Evolutionary conservation across 2,113 vertebrate species (phyloP).

Genomic region (Pelmatolapia mariae): DNA sequence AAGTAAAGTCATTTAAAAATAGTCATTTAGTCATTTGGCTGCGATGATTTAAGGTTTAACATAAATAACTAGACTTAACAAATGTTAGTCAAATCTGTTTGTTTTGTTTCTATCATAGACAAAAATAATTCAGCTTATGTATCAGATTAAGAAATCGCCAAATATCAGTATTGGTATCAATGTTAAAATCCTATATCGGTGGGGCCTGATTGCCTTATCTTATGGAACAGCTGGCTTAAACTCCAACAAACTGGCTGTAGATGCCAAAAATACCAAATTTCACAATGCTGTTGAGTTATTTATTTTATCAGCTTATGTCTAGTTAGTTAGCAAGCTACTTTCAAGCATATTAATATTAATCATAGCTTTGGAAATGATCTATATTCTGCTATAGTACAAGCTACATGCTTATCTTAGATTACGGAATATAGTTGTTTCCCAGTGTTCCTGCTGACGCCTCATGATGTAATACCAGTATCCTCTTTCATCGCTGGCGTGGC

Average conservation of each 20-base stretch:
- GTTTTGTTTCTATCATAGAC: not conserved
- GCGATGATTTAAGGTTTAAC: accelerated
- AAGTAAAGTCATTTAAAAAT: not conserved
- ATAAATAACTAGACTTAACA: not conserved
- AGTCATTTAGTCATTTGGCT: not conserved
- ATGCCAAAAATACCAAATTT: not conserved
- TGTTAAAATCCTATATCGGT: accelerated
- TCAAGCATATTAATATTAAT: not conserved
- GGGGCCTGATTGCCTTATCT: not conserved
- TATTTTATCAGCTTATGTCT: not conserved
- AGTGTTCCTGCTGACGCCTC: not conserved
- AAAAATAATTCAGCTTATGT: not conserved
- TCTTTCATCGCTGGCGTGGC: not conserved
- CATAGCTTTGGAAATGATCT: not conserved
- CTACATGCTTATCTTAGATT: not conserved
- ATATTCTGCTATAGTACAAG: not conserved
- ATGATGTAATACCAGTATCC: not conserved
- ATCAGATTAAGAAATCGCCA: accelerated
- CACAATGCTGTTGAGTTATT: not conserved
- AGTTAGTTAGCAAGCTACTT: not conserved
- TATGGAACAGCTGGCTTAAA: not conserved
- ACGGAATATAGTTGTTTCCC: not conserved
- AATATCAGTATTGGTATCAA: not conserved
- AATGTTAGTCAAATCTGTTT: not conserved
- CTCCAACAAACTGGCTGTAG: not conserved